Base-by-base conservation (phyloP, 53 echinoderm and acorn worm species). In the Luidia sarsii region DNA sequence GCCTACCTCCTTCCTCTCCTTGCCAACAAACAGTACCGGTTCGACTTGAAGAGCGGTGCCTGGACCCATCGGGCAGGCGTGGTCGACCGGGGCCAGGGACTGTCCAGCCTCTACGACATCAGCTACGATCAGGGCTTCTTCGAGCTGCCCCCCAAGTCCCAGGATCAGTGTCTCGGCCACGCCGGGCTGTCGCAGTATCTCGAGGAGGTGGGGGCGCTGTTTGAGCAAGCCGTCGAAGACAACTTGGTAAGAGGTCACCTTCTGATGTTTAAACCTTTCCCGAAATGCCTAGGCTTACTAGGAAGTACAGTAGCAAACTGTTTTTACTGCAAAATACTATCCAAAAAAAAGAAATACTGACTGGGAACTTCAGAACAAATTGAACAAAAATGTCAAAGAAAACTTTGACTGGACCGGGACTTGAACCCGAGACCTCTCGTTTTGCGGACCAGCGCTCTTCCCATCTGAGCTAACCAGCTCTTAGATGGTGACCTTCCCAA, bases 11-110 rank as follows among this genome's bases (percentile, higher is more conserved):
- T 60, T 7, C 41, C 57, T 10, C 3, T n/a, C 53, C 38, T n/a
- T n/a, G n/a, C n/a, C n/a, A n/a, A n/a, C n/a, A n/a, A 57, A 45
- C 82, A 94, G 94, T 94, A 94, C 65, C 85, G 88, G 13, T 87
- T 88, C 66, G 87, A 90, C 54, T 73, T 90, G 60, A 81, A 82
- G 61, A 90, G 85, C 1, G 94, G 94, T 9, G 75, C 88, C 1
- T 94, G 94, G 94, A 90, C 90, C 28, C 90, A 90, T 59, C 85
- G 94, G 2, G 51, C 48, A 14, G 65, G 82, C 19, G 31, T 64
- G 55, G 10, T 16, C 3, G 49, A 53, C 23, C 63, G 49, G 33
- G 94, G 94, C 4, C 88, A 85, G 0, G 90, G 94, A 13, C 72
- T 87, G 66, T 62, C 77, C 33, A 94, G 90, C 23, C 90, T 94